These are phyloP conservation scores for Muntiacus muntjak DNA, from an alignment of 2,113 vertebrate genomes.

Conservation along the genomic window DNA sequence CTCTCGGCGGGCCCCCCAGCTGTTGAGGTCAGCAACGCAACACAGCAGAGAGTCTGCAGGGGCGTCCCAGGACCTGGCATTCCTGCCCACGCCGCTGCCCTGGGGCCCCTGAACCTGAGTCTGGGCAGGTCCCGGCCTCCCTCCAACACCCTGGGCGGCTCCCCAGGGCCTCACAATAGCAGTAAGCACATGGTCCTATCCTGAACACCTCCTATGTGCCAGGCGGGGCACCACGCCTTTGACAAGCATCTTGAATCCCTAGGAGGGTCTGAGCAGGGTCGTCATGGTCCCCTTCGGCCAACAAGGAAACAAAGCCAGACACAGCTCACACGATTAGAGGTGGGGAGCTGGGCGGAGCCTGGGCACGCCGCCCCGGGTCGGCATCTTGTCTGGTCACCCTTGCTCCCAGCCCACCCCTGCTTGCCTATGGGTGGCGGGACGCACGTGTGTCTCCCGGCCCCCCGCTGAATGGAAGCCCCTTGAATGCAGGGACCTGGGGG, in stretches of 20 bases:
- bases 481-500: not conserved
- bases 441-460: accelerated
- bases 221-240: accelerated
- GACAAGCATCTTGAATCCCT: too few species aligned
- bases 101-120: not conserved
- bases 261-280: too few species aligned
- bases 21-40: accelerated
- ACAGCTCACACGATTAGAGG: accelerated
- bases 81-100: accelerated
- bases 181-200: accelerated
- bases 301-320: not conserved
- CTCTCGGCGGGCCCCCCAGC: not conserved
- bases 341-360: not conserved
- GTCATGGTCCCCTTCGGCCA: not conserved
- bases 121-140: not conserved
- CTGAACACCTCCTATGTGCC: not conserved
- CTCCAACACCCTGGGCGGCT: not conserved
- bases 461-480: accelerated
- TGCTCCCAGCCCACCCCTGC: not conserved
- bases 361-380: accelerated
- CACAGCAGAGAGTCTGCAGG: too few species aligned
- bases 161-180: not conserved
- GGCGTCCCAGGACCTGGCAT: not conserved
- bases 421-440: not conserved
- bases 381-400: accelerated